Evolutionary conservation across 2,797 vertebrate species (phyloP).

Genomic region (Hoplostethus mediterraneus): DNA sequence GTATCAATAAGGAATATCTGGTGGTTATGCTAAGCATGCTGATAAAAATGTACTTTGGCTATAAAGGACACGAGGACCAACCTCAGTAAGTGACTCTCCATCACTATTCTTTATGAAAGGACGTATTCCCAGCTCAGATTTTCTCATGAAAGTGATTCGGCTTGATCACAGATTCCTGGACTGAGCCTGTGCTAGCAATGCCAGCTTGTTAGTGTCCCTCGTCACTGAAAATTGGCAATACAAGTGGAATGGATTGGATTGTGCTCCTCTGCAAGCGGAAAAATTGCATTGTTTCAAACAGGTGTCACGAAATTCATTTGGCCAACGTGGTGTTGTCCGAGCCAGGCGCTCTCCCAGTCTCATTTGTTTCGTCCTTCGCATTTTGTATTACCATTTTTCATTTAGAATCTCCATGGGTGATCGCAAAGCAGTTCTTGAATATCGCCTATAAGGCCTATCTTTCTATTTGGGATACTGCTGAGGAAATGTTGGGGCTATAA

Average conservation of each 20-base stretch:
- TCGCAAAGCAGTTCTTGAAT: background rate
- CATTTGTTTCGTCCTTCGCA: background rate
- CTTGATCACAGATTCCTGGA: conserved; percentile 1
- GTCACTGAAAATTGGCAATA: conserved; percentile 10
- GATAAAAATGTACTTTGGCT: background rate
- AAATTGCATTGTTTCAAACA: conserved; percentile 19
- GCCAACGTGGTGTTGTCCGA: background rate
- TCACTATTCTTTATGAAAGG: conserved; percentile 7
- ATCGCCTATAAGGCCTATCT: background rate
- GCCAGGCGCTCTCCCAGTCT: background rate
- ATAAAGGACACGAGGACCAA: background rate
- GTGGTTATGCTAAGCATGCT: background rate
- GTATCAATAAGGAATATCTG: conserved; percentile 15
- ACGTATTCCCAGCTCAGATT: conserved; percentile 7
- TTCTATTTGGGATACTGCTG: background rate
- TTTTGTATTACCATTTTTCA: background rate
- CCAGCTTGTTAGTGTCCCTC: conserved; percentile 8
- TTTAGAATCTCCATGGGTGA: background rate
- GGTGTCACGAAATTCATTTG: conserved; percentile 18
- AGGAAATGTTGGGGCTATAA: background rate
- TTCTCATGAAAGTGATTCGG: conserved; percentile 31
- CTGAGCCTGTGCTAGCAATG: conserved; percentile 5
- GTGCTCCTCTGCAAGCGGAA: conserved; percentile 2
- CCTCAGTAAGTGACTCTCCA: background rate
- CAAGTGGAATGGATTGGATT: conserved; percentile 28